phyloP scores from a whole-genome alignment of 2,888 invertebrate genomes.

The Heliconius ismenius region DNA sequence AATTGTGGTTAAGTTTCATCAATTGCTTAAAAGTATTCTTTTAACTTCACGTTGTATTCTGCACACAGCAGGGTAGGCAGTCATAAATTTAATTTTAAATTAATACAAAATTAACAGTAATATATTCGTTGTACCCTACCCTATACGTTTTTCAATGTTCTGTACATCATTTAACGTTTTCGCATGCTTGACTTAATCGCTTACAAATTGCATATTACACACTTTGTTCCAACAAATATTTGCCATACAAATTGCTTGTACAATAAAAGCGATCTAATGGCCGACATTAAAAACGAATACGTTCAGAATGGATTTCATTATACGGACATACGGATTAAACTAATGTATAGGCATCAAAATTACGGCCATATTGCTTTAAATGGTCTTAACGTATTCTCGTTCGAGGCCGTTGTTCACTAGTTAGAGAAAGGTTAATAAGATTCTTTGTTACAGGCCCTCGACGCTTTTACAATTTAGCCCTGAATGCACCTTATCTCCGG shows the following conservation, averaged over 20 bases:
- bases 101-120: not conserved
- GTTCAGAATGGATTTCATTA: conserved; percentile 40
- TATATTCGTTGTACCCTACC: not conserved
- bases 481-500: conserved; percentile 77
- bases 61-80: too few relatives aligned
- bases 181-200: conserved; percentile 32
- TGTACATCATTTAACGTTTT: conserved; percentile 33
- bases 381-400: conserved; percentile 20
- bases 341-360: conserved; percentile 54
- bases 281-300: conserved; percentile 39
- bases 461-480: conserved; percentile 71
- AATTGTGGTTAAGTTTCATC: too few relatives aligned
- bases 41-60: too few relatives aligned
- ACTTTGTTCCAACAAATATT: conserved; percentile 38
- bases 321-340: conserved; percentile 13
- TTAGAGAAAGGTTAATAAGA: conserved; percentile 76
- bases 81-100: not conserved
- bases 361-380: conserved; percentile 48
- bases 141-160: conserved; percentile 6
- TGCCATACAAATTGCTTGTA: conserved; percentile 39
- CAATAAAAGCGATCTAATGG: conserved; percentile 38
- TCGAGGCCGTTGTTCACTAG: conserved; percentile 67
- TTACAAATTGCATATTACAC: conserved; percentile 38
- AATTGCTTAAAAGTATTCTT: too few relatives aligned
- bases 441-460: conserved; percentile 69